phyloP scores from a whole-genome alignment of 1,140 invertebrate genomes.

The Scaptomyza montana region DNA sequence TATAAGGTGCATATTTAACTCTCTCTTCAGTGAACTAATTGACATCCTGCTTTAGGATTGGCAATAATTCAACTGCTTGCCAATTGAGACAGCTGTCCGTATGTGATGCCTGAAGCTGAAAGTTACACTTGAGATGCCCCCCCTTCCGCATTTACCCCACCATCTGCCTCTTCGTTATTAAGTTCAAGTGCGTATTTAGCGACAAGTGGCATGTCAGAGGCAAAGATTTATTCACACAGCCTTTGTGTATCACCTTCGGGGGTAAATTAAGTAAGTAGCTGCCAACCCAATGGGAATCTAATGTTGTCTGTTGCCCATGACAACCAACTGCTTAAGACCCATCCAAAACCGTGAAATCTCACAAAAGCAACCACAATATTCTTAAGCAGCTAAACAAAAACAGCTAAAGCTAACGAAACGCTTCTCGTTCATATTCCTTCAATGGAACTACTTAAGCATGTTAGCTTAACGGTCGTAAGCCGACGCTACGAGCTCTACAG shows the following conservation, averaged over 20 bases:
- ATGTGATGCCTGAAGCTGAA: constrained; percentile 1
- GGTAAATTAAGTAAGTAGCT: constrained; percentile 73
- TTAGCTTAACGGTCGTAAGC: constrained; percentile 60
- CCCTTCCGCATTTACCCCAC: too few species aligned
- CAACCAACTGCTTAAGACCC: constrained; percentile 36
- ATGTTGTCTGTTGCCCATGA: constrained; percentile 25
- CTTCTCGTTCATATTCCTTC: constrained; percentile 22
- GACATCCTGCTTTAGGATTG: constrained; percentile 20
- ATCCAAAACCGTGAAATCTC: constrained; percentile 47
- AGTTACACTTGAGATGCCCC: neutral
- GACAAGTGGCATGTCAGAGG: constrained; percentile 70
- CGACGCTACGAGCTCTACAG: constrained; percentile 48
- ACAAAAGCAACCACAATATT: constrained; percentile 70
- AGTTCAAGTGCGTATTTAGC: constrained; percentile 68
- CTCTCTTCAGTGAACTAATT: constrained; percentile 58
- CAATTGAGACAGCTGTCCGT: constrained; percentile 36
- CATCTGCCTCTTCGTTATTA: constrained; percentile 12
- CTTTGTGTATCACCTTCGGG: constrained; percentile 42
- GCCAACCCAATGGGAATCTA: constrained; percentile 66
- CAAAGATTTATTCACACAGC: constrained; percentile 66
- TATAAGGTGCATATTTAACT: constrained; percentile 53
- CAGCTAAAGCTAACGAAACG: constrained; percentile 34
- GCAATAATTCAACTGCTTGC: constrained; percentile 29
- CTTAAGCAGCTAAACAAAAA: constrained; percentile 66
- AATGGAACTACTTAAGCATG: constrained; percentile 66